phyloP scores from a whole-genome alignment of 2,888 invertebrate genomes.

The Nephrotoma guestfalica region DNA sequence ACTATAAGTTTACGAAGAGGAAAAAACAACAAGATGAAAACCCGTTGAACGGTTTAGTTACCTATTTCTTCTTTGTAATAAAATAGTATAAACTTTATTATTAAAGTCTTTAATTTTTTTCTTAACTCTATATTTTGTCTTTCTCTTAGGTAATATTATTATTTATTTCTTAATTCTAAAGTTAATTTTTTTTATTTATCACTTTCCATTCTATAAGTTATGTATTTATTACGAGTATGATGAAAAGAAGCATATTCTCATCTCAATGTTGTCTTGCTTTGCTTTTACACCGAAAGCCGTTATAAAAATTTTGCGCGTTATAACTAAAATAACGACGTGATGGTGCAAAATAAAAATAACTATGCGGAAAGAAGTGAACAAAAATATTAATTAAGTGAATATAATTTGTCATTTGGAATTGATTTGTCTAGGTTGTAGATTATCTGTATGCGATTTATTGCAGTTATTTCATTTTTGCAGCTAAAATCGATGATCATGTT shows the following conservation, averaged over 20 bases:
- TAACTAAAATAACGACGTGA: not conserved
- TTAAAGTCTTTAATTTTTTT: not conserved
- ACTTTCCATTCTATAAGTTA: not conserved
- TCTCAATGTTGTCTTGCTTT: not conserved
- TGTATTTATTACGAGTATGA: not conserved
- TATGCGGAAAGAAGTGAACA: not conserved
- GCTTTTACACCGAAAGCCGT: not conserved
- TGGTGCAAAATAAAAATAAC: not conserved
- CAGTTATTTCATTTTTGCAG: not conserved
- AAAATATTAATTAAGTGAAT: not conserved
- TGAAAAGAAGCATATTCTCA: not conserved
- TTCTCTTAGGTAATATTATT: not conserved
- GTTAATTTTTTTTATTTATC: not conserved
- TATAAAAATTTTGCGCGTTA: not conserved
- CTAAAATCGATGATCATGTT: not conserved
- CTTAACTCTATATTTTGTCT: not conserved
- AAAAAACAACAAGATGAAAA: not conserved
- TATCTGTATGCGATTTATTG: not conserved
- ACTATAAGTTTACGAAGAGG: not conserved
- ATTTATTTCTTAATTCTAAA: not conserved
- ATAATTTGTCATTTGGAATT: not conserved
- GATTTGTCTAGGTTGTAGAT: not conserved
- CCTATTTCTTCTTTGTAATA: conserved; percentile 1
- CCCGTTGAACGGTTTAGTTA: conserved; percentile 5
- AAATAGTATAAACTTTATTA: not conserved